A percentile compares a stretch with the other conserved stretches of the same genome.
phyloP scores from a whole-genome alignment of 2,797 vertebrate genomes.

The Sebastiscus tertius region DNA sequence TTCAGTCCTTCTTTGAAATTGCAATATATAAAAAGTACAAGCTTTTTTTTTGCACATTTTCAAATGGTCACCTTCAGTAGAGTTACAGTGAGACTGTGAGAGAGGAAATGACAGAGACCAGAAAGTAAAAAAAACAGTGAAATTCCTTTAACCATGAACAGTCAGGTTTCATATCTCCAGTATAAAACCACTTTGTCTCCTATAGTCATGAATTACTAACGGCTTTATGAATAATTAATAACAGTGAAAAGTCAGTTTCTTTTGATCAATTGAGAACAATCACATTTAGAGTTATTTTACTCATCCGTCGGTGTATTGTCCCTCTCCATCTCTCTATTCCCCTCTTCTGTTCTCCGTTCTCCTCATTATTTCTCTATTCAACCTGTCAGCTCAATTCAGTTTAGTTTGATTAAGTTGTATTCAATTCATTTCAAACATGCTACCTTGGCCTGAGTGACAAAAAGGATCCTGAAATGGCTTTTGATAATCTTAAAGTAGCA shows the following conservation, averaged over 20 bases:
- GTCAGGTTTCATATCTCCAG: constrained; percentile 36
- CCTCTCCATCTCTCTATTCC: background rate
- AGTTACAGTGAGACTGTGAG: background rate
- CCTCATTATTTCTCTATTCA: background rate
- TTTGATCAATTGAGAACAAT: constrained; percentile 49
- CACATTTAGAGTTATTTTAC: constrained; percentile 31
- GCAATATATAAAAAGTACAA: background rate
- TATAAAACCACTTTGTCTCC: constrained; percentile 49
- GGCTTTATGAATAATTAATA: constrained; percentile 45
- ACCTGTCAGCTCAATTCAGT: constrained; percentile 5
- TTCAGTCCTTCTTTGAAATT: background rate
- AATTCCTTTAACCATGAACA: constrained; percentile 7
- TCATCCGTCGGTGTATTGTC: background rate
- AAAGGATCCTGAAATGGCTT: background rate
- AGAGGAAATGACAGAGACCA: background rate
- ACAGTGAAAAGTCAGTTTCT: constrained; percentile 29
- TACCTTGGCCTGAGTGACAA: background rate
- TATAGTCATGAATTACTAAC: constrained; percentile 45
- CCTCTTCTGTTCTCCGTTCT: background rate
- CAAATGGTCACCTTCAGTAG: background rate
- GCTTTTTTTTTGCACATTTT: background rate
- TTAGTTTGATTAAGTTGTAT: background rate
- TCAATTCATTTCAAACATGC: background rate
- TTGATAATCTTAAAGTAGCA: background rate
- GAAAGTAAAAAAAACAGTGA: background rate